Conservation (phyloP, 2,113 vertebrate genomes). For the Microtus pennsylvanicus region DNA sequence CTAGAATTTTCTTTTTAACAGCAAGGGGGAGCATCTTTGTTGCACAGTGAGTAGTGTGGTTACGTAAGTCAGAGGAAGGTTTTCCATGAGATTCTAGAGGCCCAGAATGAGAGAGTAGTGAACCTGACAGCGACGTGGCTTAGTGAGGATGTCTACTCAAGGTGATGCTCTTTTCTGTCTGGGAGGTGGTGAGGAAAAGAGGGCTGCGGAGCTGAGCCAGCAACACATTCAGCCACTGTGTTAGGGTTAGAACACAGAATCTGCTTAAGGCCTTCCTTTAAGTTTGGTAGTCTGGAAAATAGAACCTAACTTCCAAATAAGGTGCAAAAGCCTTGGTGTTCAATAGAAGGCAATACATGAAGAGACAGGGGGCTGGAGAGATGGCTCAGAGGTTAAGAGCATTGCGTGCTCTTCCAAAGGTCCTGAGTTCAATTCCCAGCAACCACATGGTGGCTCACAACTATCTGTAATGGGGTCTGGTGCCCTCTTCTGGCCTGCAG, state of each 20-base stretch:
- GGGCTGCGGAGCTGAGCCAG: neutral
- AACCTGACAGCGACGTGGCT: neutral
- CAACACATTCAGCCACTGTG: neutral
- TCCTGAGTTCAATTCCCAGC: too few relatives aligned
- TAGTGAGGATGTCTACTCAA: neutral
- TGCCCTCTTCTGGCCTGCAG: too few relatives aligned
- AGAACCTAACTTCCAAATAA: neutral
- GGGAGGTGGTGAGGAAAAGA: neutral
- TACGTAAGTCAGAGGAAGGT: neutral
- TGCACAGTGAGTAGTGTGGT: neutral
- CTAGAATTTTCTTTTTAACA: neutral
- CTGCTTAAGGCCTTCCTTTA: neutral
- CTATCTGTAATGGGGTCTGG: too few relatives aligned
- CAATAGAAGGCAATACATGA: neutral
- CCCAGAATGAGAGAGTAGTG: neutral
- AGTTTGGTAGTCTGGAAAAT: neutral
- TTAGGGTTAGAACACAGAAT: neutral
- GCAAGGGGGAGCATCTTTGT: neutral
- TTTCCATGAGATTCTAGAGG: conserved; percentile 5
- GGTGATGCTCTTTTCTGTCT: neutral
- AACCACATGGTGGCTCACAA: too few relatives aligned
- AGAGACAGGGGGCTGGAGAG: too few relatives aligned
- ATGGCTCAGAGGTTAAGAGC: too few relatives aligned
- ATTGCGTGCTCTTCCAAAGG: too few relatives aligned
- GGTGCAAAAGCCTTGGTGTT: neutral